These are phyloP conservation scores for Syrphus vitripennis DNA, from an alignment of 2,888 invertebrate genomes.

Conservation along the genomic window DNA sequence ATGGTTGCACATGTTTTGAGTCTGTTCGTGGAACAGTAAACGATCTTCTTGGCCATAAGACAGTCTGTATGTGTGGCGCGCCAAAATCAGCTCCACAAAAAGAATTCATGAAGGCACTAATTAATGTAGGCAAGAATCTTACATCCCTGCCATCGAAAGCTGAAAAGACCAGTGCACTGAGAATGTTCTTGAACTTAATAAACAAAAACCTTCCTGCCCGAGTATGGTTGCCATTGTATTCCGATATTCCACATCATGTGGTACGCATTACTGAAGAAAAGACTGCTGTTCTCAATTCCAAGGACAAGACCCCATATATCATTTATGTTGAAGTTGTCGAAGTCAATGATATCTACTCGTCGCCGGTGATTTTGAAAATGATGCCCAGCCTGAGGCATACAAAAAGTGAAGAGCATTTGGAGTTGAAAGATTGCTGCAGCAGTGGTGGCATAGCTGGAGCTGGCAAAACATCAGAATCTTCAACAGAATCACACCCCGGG, in stretches of 20 bases:
- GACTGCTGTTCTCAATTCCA: constrained; percentile 98
- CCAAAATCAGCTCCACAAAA: constrained; percentile 91
- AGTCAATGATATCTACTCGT: constrained; percentile 90
- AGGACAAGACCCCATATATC: constrained; percentile 94
- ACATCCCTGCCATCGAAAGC: constrained; percentile 93
- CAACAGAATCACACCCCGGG: constrained; percentile 63
- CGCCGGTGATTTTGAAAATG: constrained; percentile 94
- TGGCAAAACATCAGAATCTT: constrained; percentile 68
- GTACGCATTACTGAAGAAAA: constrained; percentile 98
- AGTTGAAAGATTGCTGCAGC: constrained; percentile 78
- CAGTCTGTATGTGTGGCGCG: constrained; percentile 90
- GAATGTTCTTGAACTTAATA: constrained; percentile 95
- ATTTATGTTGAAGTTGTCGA: constrained; percentile 98
- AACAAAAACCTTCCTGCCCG: constrained; percentile 98
- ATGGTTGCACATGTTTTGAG: constrained; percentile 95
- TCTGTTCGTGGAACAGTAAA: constrained; percentile 89
- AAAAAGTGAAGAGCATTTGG: constrained; percentile 95
- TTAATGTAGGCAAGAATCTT: constrained; percentile 91
- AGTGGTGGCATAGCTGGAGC: constrained; percentile 43
- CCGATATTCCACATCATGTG: constrained; percentile 93
- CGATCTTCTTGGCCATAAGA: constrained; percentile 88
- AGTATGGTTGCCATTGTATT: constrained; percentile 98
- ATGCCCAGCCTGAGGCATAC: constrained; percentile 94
- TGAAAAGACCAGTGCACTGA: constrained; percentile 93
- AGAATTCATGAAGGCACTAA: constrained; percentile 93